Percentiles rank a stretch among this genome's conserved stretches.
Conservation (phyloP, 2,888 invertebrate genomes). For the Tetrapedia diversipes region DNA sequence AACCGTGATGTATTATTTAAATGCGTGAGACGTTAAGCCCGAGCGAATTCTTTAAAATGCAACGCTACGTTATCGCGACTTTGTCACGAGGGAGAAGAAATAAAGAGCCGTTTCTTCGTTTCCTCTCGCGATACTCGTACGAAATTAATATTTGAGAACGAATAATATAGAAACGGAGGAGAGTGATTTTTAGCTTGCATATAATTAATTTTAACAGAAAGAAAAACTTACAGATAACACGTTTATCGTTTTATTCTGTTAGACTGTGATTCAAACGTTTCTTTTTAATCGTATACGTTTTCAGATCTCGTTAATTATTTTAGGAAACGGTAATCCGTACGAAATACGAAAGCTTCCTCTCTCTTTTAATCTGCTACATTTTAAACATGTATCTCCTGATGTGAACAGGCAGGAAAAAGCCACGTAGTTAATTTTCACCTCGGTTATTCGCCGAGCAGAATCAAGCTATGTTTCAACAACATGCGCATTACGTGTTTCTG, state of each 20-base stretch:
- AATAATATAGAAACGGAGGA: too few relatives aligned
- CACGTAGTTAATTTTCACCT: not conserved
- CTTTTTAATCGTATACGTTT: too few relatives aligned
- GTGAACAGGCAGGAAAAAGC: not conserved
- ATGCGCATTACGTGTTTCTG: not conserved
- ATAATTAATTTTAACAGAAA: too few relatives aligned
- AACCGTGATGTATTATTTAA: slow-evolving; percentile 19
- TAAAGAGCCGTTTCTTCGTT: not conserved
- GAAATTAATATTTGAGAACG: too few relatives aligned
- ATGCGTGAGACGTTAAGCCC: not conserved
- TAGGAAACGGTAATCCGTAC: too few relatives aligned
- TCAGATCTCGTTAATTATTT: too few relatives aligned
- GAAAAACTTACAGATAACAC: too few relatives aligned
- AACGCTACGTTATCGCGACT: not conserved
- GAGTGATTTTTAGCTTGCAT: not conserved
- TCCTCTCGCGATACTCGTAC: not conserved
- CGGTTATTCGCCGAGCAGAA: not conserved
- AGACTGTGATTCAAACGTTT: too few relatives aligned
- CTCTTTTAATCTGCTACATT: not conserved
- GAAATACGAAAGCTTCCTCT: not conserved
- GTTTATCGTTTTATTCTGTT: too few relatives aligned
- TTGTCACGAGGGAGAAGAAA: not conserved
- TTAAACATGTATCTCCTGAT: not conserved
- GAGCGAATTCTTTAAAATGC: not conserved
- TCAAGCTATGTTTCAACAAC: not conserved